A percentile compares a stretch with the other conserved stretches of the same genome.
Evolutionary conservation across 1,140 invertebrate species (phyloP).

Genomic region (Trichonephila clavipes): DNA sequence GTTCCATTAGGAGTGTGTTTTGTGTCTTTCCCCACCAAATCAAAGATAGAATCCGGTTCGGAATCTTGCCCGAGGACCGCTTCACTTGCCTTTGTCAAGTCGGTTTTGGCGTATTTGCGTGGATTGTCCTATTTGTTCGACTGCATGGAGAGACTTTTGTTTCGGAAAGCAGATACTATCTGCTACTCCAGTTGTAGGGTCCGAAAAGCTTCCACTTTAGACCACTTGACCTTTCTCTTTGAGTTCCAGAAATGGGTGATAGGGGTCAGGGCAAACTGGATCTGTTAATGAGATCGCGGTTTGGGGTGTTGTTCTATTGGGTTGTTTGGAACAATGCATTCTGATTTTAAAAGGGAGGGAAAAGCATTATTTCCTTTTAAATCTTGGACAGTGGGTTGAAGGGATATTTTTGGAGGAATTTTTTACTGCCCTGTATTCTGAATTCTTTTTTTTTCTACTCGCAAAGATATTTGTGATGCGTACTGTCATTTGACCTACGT

Average conservation of each 20-base stretch:
- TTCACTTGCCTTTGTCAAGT: not conserved
- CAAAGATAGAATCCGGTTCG: not conserved
- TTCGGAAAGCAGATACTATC: not conserved
- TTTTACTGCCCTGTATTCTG: too few species aligned
- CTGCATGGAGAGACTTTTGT: not conserved
- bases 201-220: not conserved
- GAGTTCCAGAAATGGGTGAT: not conserved
- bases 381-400: too few species aligned
- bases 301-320: not conserved
- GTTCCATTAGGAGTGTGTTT: not conserved
- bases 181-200: not conserved
- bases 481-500: too few species aligned
- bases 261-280: slow-evolving; percentile 7
- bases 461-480: too few species aligned
- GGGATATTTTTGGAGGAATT: too few species aligned
- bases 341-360: too few species aligned
- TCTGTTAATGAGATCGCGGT: slow-evolving; percentile 5
- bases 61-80: not conserved
- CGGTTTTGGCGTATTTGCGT: not conserved
- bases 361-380: too few species aligned
- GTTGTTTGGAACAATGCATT: not conserved
- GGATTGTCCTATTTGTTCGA: not conserved
- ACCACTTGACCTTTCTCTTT: not conserved
- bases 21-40: slow-evolving; percentile 6
- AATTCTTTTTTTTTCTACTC: too few species aligned